Evolutionary conservation across 2,113 vertebrate species (phyloP).

Genomic region (Anolis carolinensis): DNA sequence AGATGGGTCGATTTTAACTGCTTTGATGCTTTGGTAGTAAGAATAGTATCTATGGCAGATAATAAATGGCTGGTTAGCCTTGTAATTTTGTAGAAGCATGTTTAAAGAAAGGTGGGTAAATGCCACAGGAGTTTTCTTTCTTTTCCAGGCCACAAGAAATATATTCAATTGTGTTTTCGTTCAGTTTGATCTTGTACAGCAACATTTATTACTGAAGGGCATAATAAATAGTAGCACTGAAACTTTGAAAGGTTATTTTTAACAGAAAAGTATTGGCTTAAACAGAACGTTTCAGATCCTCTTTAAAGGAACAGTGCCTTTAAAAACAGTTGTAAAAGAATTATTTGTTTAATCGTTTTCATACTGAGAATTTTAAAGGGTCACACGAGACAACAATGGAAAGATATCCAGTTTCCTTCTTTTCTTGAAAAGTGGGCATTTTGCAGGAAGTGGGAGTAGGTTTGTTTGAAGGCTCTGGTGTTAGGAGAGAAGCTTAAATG

Average conservation of each 20-base stretch:
- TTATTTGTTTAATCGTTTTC: background rate
- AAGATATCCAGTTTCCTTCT: background rate
- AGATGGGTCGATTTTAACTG: background rate
- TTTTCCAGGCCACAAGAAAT: background rate
- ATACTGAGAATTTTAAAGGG: background rate
- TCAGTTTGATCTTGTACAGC: background rate
- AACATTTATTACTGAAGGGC: background rate
- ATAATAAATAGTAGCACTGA: background rate
- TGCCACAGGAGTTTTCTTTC: background rate
- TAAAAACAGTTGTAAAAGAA: background rate
- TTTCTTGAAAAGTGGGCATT: background rate
- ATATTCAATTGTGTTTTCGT: background rate
- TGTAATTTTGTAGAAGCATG: background rate
- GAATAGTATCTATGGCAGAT: background rate
- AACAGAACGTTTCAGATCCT: background rate
- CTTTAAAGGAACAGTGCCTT: background rate
- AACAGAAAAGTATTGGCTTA: background rate
- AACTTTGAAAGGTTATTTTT: background rate
- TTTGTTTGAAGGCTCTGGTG: too few species aligned
- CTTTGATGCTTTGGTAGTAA: background rate
- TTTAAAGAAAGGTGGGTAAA: background rate
- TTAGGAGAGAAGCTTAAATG: background rate
- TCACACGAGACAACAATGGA: background rate
- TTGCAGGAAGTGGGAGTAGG: too few species aligned
- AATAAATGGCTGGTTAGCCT: background rate